Evolutionary conservation across 1,140 invertebrate genomes (phyloP).

Genomic region (Pseudobourletiella spinata): DNA sequence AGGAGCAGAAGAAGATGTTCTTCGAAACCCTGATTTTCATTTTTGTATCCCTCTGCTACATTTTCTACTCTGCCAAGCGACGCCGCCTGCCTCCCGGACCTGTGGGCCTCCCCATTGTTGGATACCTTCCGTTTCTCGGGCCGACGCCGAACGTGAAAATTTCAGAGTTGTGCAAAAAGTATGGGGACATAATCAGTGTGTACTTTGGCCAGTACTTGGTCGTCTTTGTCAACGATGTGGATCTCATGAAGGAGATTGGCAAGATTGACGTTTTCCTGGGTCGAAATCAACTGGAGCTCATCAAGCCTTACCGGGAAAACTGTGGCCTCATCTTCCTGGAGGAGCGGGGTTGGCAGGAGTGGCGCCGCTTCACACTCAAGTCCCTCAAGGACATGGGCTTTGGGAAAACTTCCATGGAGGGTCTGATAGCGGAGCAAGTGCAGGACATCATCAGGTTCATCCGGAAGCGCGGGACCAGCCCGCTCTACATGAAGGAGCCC

Average conservation of each 20-base stretch:
- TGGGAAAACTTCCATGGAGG: slow-evolving; percentile 62
- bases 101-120: slow-evolving; percentile 22
- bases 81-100: slow-evolving; percentile 14
- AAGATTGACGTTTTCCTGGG: slow-evolving; percentile 29
- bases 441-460: slow-evolving; percentile 5
- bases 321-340: slow-evolving; percentile 56
- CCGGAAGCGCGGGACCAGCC: slow-evolving; percentile 9
- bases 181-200: slow-evolving; percentile 22
- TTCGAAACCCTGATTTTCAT: not conserved
- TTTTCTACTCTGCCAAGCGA: not conserved
- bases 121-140: slow-evolving; percentile 33
- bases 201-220: slow-evolving; percentile 24
- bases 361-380: slow-evolving; percentile 58
- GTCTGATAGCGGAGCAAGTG: slow-evolving; percentile 60
- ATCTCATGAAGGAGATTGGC: slow-evolving; percentile 19
- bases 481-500: slow-evolving; percentile 26
- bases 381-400: slow-evolving; percentile 68
- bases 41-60: not conserved
- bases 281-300: slow-evolving; percentile 23
- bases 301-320: slow-evolving; percentile 19
- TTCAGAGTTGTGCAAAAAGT: slow-evolving; percentile 24
- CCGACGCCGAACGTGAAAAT: slow-evolving; percentile 25
- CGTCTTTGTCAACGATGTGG: slow-evolving; percentile 30
- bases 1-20: too few relatives aligned
- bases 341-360: slow-evolving; percentile 57